Conservation (phyloP, 2,797 vertebrate genomes). For the Liparis tanakae region DNA sequence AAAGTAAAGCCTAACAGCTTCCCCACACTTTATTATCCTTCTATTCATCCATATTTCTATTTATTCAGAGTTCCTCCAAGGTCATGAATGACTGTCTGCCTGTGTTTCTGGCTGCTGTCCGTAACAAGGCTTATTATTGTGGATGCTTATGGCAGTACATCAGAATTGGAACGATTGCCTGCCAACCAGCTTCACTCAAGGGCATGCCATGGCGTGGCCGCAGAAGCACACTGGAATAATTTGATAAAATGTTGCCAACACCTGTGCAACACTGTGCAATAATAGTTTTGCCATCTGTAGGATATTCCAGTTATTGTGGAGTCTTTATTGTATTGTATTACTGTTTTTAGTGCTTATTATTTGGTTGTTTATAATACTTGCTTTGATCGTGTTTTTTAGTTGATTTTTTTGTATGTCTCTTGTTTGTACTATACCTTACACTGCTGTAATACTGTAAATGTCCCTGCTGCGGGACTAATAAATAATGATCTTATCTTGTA, state of each 20-base stretch:
- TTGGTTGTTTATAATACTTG: too few relatives aligned
- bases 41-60: neutral
- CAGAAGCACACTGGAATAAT: constrained; percentile 17
- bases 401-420: too few relatives aligned
- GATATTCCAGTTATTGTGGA: too few relatives aligned
- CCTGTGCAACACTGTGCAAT: too few relatives aligned
- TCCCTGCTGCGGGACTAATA: too few relatives aligned
- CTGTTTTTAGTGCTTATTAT: too few relatives aligned
- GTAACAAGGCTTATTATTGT: neutral
- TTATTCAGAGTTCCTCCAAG: constrained; percentile 14
- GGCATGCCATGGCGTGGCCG: constrained; percentile 17
- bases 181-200: constrained; percentile 23
- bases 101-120: neutral
- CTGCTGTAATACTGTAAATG: too few relatives aligned
- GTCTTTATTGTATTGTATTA: too few relatives aligned
- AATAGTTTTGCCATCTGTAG: too few relatives aligned
- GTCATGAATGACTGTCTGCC: neutral
- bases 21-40: neutral
- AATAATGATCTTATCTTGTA: too few relatives aligned
- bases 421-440: too few relatives aligned
- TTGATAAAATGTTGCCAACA: constrained; percentile 29
- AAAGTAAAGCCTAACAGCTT: neutral
- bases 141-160: neutral
- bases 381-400: too few relatives aligned
- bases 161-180: constrained; percentile 1